Percentiles rank a stretch among this genome's conserved stretches.
phyloP scores from a whole-genome alignment of 2,113 vertebrate species.

The Actinemys pallida region DNA sequence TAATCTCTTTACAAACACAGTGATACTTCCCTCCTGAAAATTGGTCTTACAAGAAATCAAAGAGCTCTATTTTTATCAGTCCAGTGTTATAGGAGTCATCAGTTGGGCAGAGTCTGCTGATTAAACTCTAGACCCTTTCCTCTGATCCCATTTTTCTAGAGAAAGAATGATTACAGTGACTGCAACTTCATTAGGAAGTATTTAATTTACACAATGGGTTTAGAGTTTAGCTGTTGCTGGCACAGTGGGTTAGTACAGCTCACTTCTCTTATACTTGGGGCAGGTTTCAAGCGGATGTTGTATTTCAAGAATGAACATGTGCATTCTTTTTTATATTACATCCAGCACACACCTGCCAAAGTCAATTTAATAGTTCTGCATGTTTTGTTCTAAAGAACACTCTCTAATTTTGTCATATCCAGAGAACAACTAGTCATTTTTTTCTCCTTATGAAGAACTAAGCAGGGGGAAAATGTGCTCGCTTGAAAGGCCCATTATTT shows the following conservation, averaged over 20 bases:
- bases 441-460: too few relatives aligned
- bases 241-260: too few relatives aligned
- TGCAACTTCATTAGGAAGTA: neutral
- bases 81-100: neutral
- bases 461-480: neutral
- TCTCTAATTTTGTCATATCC: neutral
- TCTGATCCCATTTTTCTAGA: neutral
- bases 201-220: neutral
- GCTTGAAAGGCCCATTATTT: neutral
- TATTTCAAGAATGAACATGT: neutral
- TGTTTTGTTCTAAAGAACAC: neutral
- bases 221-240: neutral
- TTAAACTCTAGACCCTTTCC: neutral
- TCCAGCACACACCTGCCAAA: neutral
- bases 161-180: neutral
- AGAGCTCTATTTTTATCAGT: neutral
- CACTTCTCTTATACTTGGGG: too few relatives aligned
- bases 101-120: neutral
- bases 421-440: neutral
- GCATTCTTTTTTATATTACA: neutral
- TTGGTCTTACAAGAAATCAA: neutral
- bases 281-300: neutral
- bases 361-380: neutral
- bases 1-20: neutral
- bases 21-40: neutral